Conservation (phyloP, 2,888 invertebrate genomes). For the Epinotia brunnichana region DNA sequence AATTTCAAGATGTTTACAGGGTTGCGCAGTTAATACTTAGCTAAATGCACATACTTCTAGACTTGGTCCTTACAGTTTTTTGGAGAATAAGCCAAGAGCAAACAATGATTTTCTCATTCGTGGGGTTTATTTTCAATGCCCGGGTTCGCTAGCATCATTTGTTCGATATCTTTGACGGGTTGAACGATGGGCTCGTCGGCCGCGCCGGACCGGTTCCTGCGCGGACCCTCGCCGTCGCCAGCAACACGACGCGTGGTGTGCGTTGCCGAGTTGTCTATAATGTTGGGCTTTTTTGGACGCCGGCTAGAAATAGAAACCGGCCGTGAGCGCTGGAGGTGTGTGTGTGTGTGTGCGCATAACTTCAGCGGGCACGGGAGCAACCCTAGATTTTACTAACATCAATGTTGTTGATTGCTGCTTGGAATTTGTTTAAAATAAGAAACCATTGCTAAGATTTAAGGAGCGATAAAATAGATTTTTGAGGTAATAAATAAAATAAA, state of each 20-base stretch:
- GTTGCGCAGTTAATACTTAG: too few relatives aligned
- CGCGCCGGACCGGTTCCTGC: constrained; percentile 35
- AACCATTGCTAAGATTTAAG: too few relatives aligned
- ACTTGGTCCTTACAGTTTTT: too few relatives aligned
- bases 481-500: too few relatives aligned
- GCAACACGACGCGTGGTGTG: neutral
- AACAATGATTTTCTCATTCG: too few relatives aligned
- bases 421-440: too few relatives aligned
- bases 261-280: neutral
- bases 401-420: neutral
- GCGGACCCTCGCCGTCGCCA: constrained; percentile 5
- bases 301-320: neutral
- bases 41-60: too few relatives aligned
- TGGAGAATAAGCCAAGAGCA: too few relatives aligned
- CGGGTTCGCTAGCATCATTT: constrained; percentile 6
- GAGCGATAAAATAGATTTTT: too few relatives aligned
- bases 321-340: neutral
- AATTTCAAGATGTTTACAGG: too few relatives aligned
- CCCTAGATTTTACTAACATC: constrained; percentile 25
- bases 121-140: neutral
- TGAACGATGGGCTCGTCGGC: constrained; percentile 6
- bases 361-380: constrained; percentile 6
- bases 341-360: constrained; percentile 26
- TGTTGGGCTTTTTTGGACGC: neutral
- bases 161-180: constrained; percentile 12